Evolutionary conservation across 2,113 vertebrate genomes (phyloP).

Genomic region (Rhabdornis inornatus): DNA sequence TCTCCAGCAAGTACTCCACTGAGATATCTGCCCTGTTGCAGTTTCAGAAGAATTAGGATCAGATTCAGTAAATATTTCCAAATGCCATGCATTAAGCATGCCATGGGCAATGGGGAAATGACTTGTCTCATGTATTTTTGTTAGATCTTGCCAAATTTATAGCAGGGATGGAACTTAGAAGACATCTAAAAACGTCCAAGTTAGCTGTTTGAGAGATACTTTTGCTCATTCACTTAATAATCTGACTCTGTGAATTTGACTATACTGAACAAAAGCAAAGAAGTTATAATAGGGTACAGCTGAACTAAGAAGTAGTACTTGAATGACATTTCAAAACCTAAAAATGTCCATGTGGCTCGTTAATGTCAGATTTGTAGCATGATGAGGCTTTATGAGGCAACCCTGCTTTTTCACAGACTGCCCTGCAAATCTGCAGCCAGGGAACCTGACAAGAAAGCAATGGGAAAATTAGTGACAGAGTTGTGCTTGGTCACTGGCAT

Average conservation of each 20-base stretch:
- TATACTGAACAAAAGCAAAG: not conserved
- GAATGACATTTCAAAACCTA: not conserved
- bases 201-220: not conserved
- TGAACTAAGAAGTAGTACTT: not conserved
- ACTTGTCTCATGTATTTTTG: not conserved
- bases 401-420: not conserved
- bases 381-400: not conserved
- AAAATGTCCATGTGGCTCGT: not conserved
- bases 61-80: not conserved
- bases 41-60: not conserved
- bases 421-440: not conserved
- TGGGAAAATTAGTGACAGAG: not conserved
- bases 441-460: not conserved
- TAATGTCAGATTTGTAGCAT: not conserved
- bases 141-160: not conserved
- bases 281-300: not conserved
- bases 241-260: not conserved
- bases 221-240: not conserved
- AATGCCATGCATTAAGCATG: not conserved
- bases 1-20: not conserved
- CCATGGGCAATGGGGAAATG: not conserved
- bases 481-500: not conserved
- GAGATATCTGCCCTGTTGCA: not conserved
- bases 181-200: not conserved
- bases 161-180: not conserved